Evolutionary conservation across 2,113 vertebrate species (phyloP).

Genomic region (Pan paniscus): DNA sequence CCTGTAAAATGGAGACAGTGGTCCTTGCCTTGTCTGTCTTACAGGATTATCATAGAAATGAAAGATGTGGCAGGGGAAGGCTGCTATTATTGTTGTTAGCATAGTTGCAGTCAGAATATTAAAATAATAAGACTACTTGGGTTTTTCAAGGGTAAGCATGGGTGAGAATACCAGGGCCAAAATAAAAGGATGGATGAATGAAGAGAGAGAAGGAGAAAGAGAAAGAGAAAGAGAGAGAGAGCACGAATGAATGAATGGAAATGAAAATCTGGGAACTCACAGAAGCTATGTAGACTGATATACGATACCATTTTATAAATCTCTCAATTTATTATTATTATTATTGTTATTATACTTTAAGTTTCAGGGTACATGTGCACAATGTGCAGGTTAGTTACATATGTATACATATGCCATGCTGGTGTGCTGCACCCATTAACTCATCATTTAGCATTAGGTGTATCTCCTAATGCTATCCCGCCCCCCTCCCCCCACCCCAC

Average conservation of each 20-base stretch:
- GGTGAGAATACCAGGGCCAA: background rate
- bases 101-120: background rate
- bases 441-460: too few relatives aligned
- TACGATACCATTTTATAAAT: background rate
- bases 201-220: background rate
- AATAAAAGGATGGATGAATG: background rate
- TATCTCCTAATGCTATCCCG: too few relatives aligned
- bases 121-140: background rate
- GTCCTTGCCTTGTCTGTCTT: background rate
- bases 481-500: too few relatives aligned
- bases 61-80: background rate
- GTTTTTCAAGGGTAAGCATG: background rate
- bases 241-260: background rate
- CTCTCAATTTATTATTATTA: background rate
- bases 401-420: too few relatives aligned
- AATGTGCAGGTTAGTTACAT: too few relatives aligned
- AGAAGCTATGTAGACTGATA: background rate
- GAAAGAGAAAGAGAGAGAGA: background rate
- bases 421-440: too few relatives aligned
- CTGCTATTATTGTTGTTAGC: background rate
- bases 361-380: too few relatives aligned
- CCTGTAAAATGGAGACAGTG: background rate
- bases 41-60: background rate
- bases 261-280: background rate
- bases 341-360: too few relatives aligned